phyloP scores from a whole-genome alignment of 2,113 vertebrate species.

The Ariopsis seemanni region DNA sequence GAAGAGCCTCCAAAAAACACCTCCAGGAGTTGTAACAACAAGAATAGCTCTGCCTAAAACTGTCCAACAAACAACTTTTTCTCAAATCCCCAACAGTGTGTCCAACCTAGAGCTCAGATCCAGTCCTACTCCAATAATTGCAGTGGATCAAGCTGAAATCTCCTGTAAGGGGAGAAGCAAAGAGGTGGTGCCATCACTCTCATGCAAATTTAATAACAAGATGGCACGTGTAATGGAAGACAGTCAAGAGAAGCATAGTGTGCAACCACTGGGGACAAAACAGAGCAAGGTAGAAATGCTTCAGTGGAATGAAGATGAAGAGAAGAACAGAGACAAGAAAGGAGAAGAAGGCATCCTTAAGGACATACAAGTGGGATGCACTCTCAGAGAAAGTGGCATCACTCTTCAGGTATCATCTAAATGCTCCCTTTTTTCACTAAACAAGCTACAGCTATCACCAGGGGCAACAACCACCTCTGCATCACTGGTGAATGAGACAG shows the following conservation, averaged over 20 bases:
- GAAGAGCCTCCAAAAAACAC: slow-evolving; percentile 13
- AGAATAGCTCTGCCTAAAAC: slow-evolving; percentile 22
- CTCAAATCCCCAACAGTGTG: not conserved
- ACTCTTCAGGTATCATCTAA: slow-evolving; percentile 17
- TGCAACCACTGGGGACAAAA: not conserved
- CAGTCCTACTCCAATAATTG: slow-evolving; percentile 27
- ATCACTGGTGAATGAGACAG: not conserved
- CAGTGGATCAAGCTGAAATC: slow-evolving; percentile 3
- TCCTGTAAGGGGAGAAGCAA: not conserved
- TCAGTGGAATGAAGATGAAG: not conserved
- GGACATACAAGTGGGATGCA: not conserved
- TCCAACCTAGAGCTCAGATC: slow-evolving; percentile 59
- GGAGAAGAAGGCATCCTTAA: not conserved
- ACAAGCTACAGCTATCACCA: not conserved
- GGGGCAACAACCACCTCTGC: not conserved
- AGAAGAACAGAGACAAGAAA: not conserved
- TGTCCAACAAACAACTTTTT: not conserved
- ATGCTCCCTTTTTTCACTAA: not conserved
- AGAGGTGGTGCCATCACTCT: not conserved
- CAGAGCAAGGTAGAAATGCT: not conserved
- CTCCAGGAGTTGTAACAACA: slow-evolving; percentile 16
- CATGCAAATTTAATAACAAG: not conserved
- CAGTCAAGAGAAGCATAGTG: not conserved
- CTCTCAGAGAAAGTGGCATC: not conserved
- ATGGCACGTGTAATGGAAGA: not conserved